Base-by-base conservation (phyloP, 1,140 invertebrate species). In the Cyclina sinensis region DNA sequence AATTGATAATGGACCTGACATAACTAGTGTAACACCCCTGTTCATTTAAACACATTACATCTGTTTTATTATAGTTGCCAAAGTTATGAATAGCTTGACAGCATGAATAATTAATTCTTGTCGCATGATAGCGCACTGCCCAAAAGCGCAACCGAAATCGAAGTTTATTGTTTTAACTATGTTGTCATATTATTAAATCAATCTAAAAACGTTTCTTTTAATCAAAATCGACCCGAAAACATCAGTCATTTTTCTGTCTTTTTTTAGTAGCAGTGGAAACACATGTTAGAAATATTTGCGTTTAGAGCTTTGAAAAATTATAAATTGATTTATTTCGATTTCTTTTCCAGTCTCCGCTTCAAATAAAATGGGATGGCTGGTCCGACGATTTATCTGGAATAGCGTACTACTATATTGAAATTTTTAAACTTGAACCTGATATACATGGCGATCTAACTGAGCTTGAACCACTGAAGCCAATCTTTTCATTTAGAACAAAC, bases 361-460 rank as follows among this genome's bases (percentile, higher is more conserved):
- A 46, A 0, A 46, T 54, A 39, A 5, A n/a, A n/a, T 88, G 86
- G 76, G n/a, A 30, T 57, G 86, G 86, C 14, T 88, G 86, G 86
- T 35, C n/a, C 18, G 86, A 88, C 65, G 12, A 37, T 39, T 24
- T 80, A 9, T 88, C 86, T 12, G 86, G 86, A 11, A 62, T 88
- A 30, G 21, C 32, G 9, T n/a, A 57, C 46, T 86, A 86, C 70
- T 57, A 76, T 24, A 2, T 86, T 11, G 83, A 86, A 73, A 43
- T 76, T 18, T 86, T 74, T 39, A 43, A 39, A n/a, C 70, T 79
- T 7, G 2, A 43, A 0, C 73, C 74, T 11, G 65, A 86, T 37
- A 76, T 86, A 35, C 54, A 86, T 48, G 73, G 43, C 21, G 74
- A 86, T 5, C 73, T 79, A 24, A 86, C 51, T 16, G 84, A 86